Conservation (phyloP, 1,140 invertebrate species). For the Wasmannia auropunctata region DNA sequence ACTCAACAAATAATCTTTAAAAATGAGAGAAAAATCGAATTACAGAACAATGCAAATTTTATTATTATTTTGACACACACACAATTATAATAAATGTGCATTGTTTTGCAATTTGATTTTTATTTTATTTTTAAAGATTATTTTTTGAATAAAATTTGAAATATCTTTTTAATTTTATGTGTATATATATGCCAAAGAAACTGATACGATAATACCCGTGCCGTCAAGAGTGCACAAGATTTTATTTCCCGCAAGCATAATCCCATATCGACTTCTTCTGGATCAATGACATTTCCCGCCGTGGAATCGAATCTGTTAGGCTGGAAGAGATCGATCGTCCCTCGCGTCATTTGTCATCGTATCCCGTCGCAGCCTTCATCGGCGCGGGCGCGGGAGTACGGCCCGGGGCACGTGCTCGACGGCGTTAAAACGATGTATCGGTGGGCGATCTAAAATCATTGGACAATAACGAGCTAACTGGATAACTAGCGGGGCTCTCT, state of each 20-base stretch:
- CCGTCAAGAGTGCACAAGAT: background rate
- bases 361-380: conserved; percentile 72
- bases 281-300: conserved; percentile 39
- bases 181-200: background rate
- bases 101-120: too few relatives aligned
- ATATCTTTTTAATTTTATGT: too few relatives aligned
- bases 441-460: conserved; percentile 83
- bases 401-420: conserved; percentile 61
- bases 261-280: conserved; percentile 58
- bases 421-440: conserved; percentile 79
- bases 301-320: conserved; percentile 72
- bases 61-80: too few relatives aligned
- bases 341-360: conserved; percentile 83
- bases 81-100: too few relatives aligned
- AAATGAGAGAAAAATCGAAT: too few relatives aligned
- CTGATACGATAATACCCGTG: background rate
- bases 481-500: conserved; percentile 83
- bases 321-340: conserved; percentile 74
- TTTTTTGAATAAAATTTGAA: too few relatives aligned
- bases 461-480: conserved; percentile 85
- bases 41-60: too few relatives aligned
- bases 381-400: background rate
- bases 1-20: background rate
- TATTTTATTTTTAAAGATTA: too few relatives aligned
- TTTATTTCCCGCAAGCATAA: background rate